A percentile compares a stretch with the other conserved stretches of the same genome.
Evolutionary conservation across 2,113 vertebrate species (phyloP).

Genomic region (Tetraodon nigroviridis): DNA sequence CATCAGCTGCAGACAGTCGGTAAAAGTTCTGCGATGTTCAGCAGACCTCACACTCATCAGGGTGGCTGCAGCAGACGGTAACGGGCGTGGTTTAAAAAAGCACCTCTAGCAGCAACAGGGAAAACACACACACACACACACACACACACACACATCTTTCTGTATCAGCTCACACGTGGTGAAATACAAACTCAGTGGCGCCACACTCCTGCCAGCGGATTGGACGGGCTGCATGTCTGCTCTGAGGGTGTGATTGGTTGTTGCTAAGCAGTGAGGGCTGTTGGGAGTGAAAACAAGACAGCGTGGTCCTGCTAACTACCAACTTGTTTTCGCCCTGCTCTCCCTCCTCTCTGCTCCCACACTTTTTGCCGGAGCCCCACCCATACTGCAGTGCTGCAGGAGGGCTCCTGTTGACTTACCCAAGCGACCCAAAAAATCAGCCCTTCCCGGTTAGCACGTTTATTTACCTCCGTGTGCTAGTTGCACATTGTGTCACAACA

Average conservation of each 20-base stretch:
- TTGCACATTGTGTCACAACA: no score
- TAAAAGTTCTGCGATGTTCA: no score
- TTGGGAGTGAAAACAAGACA: conserved; percentile 61
- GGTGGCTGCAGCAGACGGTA: conserved; percentile 41
- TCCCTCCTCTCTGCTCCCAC: conserved; percentile 7
- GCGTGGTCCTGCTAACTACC: conserved; percentile 66
- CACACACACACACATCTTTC: conserved; percentile 20
- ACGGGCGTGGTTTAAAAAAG: conserved; percentile 49
- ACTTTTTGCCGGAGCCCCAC: conserved; percentile 49
- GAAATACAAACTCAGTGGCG: conserved; percentile 77
- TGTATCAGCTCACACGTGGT: conserved; percentile 58
- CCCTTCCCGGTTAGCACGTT: conserved; percentile 2
- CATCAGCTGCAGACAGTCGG: no score
- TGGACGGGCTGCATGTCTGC: conserved; percentile 53
- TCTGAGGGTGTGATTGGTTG: conserved; percentile 72
- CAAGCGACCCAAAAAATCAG: conserved; percentile 56
- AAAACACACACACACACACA: conserved; percentile 19
- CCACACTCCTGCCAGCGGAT: conserved; percentile 59
- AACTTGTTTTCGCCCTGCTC: conserved; percentile 26
- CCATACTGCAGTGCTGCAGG: conserved; percentile 74
- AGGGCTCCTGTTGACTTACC: conserved; percentile 55
- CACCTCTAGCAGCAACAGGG: conserved; percentile 10
- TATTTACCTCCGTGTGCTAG: no score
- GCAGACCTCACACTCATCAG: conserved; percentile 4
- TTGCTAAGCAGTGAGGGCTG: conserved; percentile 81